A percentile compares a stretch with the other conserved stretches of the same genome.
Conservation (phyloP, 2,888 invertebrate genomes). For the Odontothrips loti region DNA sequence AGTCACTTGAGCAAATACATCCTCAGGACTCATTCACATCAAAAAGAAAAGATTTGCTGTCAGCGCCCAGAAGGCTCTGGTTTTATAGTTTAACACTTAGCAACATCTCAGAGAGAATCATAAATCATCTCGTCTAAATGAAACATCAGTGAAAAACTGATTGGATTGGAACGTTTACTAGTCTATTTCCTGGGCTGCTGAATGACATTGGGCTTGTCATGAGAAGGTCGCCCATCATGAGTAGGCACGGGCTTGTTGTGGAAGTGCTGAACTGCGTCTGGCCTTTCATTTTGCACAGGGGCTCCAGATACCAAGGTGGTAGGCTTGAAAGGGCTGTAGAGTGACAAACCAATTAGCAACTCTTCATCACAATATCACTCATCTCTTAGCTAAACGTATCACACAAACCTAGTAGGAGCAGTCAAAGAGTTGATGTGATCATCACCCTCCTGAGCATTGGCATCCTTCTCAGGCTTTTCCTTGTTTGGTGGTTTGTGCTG, state of each 20-base stretch:
- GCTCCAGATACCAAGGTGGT: conserved; percentile 70
- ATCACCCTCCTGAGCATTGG: conserved; percentile 60
- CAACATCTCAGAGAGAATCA: no score
- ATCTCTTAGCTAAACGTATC: not conserved
- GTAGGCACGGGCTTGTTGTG: conserved; percentile 76
- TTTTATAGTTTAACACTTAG: no score
- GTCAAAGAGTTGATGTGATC: conserved; percentile 71
- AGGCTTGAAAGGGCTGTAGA: conserved; percentile 63
- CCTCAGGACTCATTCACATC: no score
- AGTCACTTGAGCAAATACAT: no score
- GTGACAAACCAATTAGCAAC: conserved; percentile 10
- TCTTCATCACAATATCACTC: conserved; percentile 30
- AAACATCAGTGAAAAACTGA: not conserved
- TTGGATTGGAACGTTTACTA: conserved; percentile 27
- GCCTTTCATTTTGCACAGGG: conserved; percentile 78
- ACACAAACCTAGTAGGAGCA: conserved; percentile 58
- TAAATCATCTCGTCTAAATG: not conserved
- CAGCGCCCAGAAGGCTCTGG: no score
- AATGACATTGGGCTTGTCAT: conserved; percentile 58
- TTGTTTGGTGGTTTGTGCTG: conserved; percentile 71
- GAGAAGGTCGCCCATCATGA: conserved; percentile 52
- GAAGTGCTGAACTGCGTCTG: conserved; percentile 77
- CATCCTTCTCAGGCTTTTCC: conserved; percentile 46
- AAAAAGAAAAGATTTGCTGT: no score
- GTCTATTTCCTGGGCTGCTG: conserved; percentile 84